These are phyloP conservation scores for Pseudomugil gertrudae DNA, from an alignment of 2,797 vertebrate species.

Conservation along the genomic window DNA sequence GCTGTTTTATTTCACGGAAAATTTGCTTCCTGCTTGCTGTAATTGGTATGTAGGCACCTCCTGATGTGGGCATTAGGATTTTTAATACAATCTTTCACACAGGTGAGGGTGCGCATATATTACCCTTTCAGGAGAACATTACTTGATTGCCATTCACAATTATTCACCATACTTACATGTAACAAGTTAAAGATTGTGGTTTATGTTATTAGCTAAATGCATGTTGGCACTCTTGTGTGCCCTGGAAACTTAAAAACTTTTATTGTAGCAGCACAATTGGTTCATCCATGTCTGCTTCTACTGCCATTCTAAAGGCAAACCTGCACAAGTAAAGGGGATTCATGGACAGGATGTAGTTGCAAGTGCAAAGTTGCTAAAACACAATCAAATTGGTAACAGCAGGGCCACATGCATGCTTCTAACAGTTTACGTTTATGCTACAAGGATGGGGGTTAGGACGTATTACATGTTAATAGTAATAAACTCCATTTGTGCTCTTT, in stretches of 20 bases:
- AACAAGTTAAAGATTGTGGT: constrained; percentile 71
- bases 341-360: constrained; percentile 33
- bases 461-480: constrained; percentile 67
- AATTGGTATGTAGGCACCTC: constrained; percentile 83
- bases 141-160: constrained; percentile 80
- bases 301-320: constrained; percentile 40
- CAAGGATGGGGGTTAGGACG: constrained; percentile 11
- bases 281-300: constrained; percentile 30
- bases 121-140: constrained; percentile 79
- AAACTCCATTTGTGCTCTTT: constrained; percentile 69
- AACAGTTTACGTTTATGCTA: constrained; percentile 65
- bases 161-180: constrained; percentile 71
- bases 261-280: not conserved
- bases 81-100: constrained; percentile 81
- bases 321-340: constrained; percentile 10
- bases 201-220: constrained; percentile 67
- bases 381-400: constrained; percentile 35
- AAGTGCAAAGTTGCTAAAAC: constrained; percentile 14
- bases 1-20: constrained; percentile 86
- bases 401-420: constrained; percentile 46
- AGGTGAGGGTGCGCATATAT: constrained; percentile 83
- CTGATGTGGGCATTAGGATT: constrained; percentile 82
- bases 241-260: constrained; percentile 38
- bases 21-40: constrained; percentile 84
- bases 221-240: constrained; percentile 21